phyloP scores from a whole-genome alignment of 1,140 invertebrate species.

The Tetramorium simillimum region DNA sequence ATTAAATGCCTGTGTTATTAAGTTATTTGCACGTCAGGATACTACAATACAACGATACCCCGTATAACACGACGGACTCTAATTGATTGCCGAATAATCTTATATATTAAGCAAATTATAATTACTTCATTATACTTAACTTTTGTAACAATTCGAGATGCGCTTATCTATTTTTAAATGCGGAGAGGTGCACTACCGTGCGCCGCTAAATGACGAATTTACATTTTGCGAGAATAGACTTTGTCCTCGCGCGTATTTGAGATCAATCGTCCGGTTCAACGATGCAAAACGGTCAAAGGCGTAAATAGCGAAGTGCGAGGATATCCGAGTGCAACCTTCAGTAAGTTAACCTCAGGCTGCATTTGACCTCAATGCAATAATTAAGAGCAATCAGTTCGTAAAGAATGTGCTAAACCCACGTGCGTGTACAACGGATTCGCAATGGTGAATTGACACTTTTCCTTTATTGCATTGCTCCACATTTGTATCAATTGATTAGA shows the following conservation, averaged over 20 bases:
- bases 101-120: conserved; percentile 12
- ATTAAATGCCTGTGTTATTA: not conserved
- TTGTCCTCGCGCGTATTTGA: conserved; percentile 47
- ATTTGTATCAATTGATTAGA: conserved; percentile 68
- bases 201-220: not conserved
- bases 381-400: conserved; percentile 79
- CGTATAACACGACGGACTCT: not conserved
- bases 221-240: conserved; percentile 35
- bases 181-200: not conserved
- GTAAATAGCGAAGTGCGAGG: conserved; percentile 59
- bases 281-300: conserved; percentile 48
- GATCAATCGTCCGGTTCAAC: conserved; percentile 40
- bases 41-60: not conserved
- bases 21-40: not conserved
- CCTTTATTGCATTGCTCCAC: conserved; percentile 50
- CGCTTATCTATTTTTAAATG: conserved; percentile 24
- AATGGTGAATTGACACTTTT: conserved; percentile 67
- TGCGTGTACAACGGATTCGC: conserved; percentile 52
- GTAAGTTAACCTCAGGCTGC: conserved; percentile 72
- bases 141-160: not conserved
- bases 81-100: not conserved
- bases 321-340: conserved; percentile 67
- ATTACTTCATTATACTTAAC: not conserved
- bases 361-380: conserved; percentile 81
- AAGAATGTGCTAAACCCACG: conserved; percentile 66